Evolutionary conservation across 2,888 invertebrate genomes (phyloP), one percentile per base, ranked within the genome.

Genomic region (Fabriciana adippe): DNA sequence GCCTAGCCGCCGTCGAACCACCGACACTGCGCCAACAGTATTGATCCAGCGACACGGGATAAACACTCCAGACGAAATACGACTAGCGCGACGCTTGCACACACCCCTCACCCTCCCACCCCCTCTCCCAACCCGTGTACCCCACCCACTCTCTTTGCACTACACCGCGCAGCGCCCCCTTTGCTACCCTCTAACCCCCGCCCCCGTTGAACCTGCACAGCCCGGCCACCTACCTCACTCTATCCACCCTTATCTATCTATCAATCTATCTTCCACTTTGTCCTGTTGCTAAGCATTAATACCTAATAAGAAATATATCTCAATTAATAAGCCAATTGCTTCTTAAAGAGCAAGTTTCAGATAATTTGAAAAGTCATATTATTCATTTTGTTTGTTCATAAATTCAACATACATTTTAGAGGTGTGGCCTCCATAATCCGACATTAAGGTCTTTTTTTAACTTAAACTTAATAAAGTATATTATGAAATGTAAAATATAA

Each of bases 61-160:
- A 89, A 90, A 90, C 90, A 89, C 89, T 91, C 92, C 91, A 92
- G 91, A 92, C 93, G 90, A 89, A 91, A 91, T 92, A 92, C 91
- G 88, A 88, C 91, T 84, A 88, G 88, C 87, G 87, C 90, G 88
- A 87, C 88, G 86, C 86, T 87, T 87, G 89, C 89, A 88, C 88
- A 87, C 88, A 85, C 89, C 88, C 89, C 86, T 81, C 84, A 76
- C 85, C 85, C 86, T 79, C 77, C 64, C 75, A 76, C 73, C 75
- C 68, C 75, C 74, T 57, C 76, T 57, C 76, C 55, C 14, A 35
- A 21, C 88, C 88, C 84, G 26, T 81, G 84, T 76, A 84, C 84
- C 84, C 85, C 80, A 84, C 84, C 80, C 78, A 64, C 73, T 75
- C 73, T 74, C 66, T 75, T 73, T 57, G 68, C 72, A 67, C 77